Percentiles rank a stretch among this genome's conserved stretches.
Conservation (phyloP, 2,113 vertebrate species). For the Corythornis vintsioides region DNA sequence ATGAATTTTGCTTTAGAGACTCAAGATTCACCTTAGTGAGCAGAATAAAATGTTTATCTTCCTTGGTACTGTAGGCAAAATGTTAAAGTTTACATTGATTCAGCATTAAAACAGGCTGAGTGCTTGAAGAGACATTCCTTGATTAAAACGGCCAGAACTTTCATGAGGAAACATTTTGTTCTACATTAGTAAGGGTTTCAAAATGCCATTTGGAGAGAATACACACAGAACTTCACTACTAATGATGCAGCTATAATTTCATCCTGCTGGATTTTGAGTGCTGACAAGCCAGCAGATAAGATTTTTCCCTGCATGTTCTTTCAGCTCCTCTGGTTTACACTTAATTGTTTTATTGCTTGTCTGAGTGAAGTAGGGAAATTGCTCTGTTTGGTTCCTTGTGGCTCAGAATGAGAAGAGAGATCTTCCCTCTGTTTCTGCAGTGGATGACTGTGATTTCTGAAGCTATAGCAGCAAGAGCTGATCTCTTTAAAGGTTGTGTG, state of each 20-base stretch:
- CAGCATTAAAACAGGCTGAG: not conserved
- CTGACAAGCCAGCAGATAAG: not conserved
- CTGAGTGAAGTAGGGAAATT: not conserved
- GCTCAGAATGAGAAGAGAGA: not conserved
- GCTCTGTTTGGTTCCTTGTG: not conserved
- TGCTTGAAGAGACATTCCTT: not conserved
- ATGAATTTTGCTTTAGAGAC: not conserved
- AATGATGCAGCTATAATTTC: not conserved
- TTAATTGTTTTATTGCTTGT: not conserved
- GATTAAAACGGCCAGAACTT: not conserved
- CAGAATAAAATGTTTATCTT: slow-evolving; percentile 18
- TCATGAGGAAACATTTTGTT: not conserved
- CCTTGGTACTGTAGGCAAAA: not conserved
- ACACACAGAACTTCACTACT: not conserved
- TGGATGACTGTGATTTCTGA: not conserved
- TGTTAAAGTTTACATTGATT: not conserved
- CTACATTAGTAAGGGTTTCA: not conserved
- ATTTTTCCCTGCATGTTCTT: not conserved
- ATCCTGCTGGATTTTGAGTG: not conserved
- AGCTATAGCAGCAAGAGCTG: not conserved
- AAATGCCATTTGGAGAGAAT: not conserved
- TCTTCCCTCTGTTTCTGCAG: not conserved
- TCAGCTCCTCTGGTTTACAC: not conserved
- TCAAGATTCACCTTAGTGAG: slow-evolving; percentile 2
- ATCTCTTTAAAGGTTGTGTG: not conserved